Base-by-base conservation (phyloP, 1,140 invertebrate species). In the Heliconius eleuchia region DNA sequence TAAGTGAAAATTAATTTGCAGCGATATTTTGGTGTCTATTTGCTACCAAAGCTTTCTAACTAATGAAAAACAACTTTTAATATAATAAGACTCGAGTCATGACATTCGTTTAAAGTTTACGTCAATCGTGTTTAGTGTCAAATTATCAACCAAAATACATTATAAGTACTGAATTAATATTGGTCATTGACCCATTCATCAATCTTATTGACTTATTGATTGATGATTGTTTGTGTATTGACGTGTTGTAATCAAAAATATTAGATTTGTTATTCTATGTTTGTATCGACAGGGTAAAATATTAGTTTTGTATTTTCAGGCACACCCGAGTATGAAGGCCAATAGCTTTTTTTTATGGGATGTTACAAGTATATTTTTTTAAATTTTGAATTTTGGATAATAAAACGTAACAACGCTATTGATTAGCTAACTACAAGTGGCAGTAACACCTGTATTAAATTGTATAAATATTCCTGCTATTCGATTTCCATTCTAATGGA, bases 121-220 rank as follows among this genome's bases (percentile, higher is more conserved):
- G 80, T 85, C 82, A 80, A 77, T 74, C 70, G 80, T 89, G 85
- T 88, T 92, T 92, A 92, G 85, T 87, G 92, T 94, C 91, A 92
- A 88, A 94, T 92, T 92, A 94, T 84, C 80, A 83, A 78, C 83
- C 82, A 88, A 93, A 89, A 89, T 86, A 89, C 86, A 88, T 90
- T 89, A 92, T 91, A 89, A 89, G 80, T 82, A 84, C 84, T 39
- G 66, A 91, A 93, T 93, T 91, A 89, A 90, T 91, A 93, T 91
- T 89, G 88, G 50, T 46, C 16, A 52, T 86, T 77, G 84, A 82
- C 80, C 79, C 84, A 86, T 91, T 87, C 91, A 94, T 94, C 87
- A 94, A 91, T 93, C 91, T 89, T 82, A 82, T 82, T 90, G 91
- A 91, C 90, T 94, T 87, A 89, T 92, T 92, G 92, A 93, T 94